Base-by-base conservation (phyloP, 2,797 vertebrate genomes). In the Tapera naevia region DNA sequence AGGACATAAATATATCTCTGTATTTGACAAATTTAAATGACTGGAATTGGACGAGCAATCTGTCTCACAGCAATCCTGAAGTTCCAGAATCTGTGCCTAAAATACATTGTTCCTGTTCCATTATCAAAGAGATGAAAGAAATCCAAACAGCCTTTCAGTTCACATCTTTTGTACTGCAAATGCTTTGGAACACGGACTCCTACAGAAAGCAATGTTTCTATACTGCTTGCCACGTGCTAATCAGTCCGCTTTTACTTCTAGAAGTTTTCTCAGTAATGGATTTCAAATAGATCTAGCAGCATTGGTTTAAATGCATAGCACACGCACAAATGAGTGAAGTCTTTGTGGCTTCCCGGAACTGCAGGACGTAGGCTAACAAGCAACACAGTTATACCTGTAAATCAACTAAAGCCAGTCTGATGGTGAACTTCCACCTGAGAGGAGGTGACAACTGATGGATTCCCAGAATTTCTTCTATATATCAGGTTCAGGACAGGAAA, bases 131-230 rank as follows among this genome's bases (percentile, higher is more conserved):
- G 22, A 50, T n/a, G 60, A 73, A 70, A 71, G 35, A 88, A 94
- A 94, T n/a, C 15, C 35, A 74, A 91, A 35, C 17, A 65, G 32
- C 13, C 28, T 86, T 83, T 74, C 45, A 87, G 88, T 62, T 89
- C 35, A 88, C 9, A 3, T 28, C 58, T 48, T 92, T 53, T 6
- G 1, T 57, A 75, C 14, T 75, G 30, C 32, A 86, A 74, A 57
- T 2, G 2, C 33, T 53, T 72, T 72, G 50, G 62, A 88, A 79
- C 33, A 75, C 32, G 16, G 39, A 80, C 24, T 76, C 30, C 43
- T 56, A 67, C 60, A 89, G 81, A 62, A 88, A 86, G 37, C 19
- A 79, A 37, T 17, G 35, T 70, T 91, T 74, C 57, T 53, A 33
- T 39, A 62, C 21, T 41, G 24, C n/a, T 67, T 69, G 70, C 70